Evolutionary conservation across 2,113 vertebrate genomes (phyloP), one percentile per base, ranked within the genome.

Genomic region (Alouatta palliata): DNA sequence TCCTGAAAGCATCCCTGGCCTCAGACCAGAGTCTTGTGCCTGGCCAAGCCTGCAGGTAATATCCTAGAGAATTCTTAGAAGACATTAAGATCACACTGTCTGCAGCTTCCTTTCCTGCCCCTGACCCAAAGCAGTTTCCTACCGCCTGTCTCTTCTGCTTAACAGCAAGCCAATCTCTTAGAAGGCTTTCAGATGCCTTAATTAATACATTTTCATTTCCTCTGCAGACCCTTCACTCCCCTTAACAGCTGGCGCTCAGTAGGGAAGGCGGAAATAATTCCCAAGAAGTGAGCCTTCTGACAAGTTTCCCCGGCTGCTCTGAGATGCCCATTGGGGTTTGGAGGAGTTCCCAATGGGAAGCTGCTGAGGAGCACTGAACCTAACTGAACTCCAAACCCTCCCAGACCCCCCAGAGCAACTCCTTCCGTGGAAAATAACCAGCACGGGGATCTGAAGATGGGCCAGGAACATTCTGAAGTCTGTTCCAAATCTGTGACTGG

Each of bases 141-240:
- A 21, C 70, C 32, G 35, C 21, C 49, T 32, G 27, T 85, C 66
- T 92, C 82, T 89, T 80, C 87, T 68, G 54, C 56, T 47, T 71
- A 73, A 52, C 75, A 82, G 81, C n/a, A 73, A 90, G 90, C 49
- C 43, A 61, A 17, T 40, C 58, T 52, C 81, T 88, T 81, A 71
- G 90, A 85, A 94, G 54, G 85, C 43, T 92, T 93, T 95, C 30
- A n/a, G 82, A 89, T 49, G 87, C 32, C 73, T 88, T 82, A 90
- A 86, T 88, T 84, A 90, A 86, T 40, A 80, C 81, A 91, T 95
- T 94, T 91, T 75, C 85, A 85, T 58, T 83, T 96, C 81, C 49
- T 91, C 12, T 75, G 77, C 81, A 96, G 87, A 95, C 56, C 40
- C n/a, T 47, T 47, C 9, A 6, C 58, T 97, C 84, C 58, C 90